Conservation (phyloP, 2,888 invertebrate genomes). For the Eupeodes luniger region DNA sequence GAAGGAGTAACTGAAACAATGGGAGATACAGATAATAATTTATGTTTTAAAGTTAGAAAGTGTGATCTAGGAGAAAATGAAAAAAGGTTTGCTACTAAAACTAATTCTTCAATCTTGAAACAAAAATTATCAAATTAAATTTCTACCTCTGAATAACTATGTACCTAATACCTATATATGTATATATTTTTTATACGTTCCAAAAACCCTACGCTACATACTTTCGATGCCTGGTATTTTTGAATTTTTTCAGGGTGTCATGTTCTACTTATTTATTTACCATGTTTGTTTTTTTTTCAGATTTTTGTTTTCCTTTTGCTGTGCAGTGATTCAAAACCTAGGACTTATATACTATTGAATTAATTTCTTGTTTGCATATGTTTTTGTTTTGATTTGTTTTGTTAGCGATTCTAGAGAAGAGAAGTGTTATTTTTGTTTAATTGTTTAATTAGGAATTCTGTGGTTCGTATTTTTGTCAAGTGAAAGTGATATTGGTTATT, state of each 20-base stretch:
- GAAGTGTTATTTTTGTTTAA: neutral
- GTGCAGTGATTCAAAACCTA: slow-evolving; percentile 12
- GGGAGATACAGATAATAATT: slow-evolving; percentile 42
- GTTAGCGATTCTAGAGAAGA: neutral
- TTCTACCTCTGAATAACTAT: slow-evolving; percentile 3
- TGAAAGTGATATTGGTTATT: slow-evolving; percentile 12
- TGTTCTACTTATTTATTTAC: neutral
- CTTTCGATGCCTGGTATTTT: slow-evolving; percentile 1
- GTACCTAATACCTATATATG: too few relatives aligned
- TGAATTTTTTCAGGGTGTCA: neutral
- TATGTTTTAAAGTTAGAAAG: slow-evolving; percentile 68
- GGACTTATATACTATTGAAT: neutral
- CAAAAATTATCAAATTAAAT: slow-evolving; percentile 6
- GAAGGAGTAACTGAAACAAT: slow-evolving; percentile 6
- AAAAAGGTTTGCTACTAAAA: slow-evolving; percentile 65
- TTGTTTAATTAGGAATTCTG: neutral
- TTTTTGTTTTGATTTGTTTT: neutral
- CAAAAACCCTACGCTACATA: slow-evolving; percentile 15
- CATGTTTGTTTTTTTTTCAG: neutral
- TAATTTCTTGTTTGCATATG: neutral
- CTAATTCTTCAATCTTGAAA: neutral
- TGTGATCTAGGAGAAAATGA: slow-evolving; percentile 43
- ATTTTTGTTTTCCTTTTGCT: neutral
- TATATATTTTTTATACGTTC: neutral
- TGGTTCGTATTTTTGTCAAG: neutral